phyloP scores from a whole-genome alignment of 2,888 invertebrate genomes.

The Luperina testacea region DNA sequence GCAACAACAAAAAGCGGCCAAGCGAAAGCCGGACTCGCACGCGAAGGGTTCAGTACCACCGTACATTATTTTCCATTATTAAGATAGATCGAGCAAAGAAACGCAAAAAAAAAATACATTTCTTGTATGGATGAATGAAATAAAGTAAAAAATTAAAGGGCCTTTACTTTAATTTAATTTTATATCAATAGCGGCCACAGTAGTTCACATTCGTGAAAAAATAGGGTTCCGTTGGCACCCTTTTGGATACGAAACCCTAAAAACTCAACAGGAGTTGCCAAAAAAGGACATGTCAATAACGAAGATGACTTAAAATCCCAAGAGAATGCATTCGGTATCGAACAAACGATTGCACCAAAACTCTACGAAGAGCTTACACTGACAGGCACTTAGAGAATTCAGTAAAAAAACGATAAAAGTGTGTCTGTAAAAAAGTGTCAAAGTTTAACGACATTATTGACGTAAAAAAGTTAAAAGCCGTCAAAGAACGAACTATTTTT shows the following conservation, averaged over 20 bases:
- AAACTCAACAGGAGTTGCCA: constrained; percentile 53
- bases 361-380: constrained; percentile 65
- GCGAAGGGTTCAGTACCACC: neutral
- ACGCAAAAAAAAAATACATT: neutral
- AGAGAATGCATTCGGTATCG: constrained; percentile 54
- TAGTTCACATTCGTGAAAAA: neutral
- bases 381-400: constrained; percentile 79
- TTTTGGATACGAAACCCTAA: neutral
- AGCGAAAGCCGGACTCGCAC: neutral
- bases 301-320: constrained; percentile 54
- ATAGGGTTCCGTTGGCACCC: neutral
- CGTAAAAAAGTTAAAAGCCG: constrained; percentile 76
- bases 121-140: neutral
- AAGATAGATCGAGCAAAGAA: neutral
- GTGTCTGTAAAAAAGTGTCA: constrained; percentile 84
- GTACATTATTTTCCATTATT: neutral
- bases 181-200: neutral
- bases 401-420: constrained; percentile 72
- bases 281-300: constrained; percentile 61
- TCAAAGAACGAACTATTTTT: constrained; percentile 69
- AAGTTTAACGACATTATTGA: constrained; percentile 80
- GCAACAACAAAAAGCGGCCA: constrained; percentile 8
- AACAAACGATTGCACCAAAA: constrained; percentile 48
- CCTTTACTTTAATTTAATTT: neutral
- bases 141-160: no score